These are phyloP conservation scores for Coracopsis vasa DNA, from an alignment of 2,113 vertebrate species.

Conservation along the genomic window DNA sequence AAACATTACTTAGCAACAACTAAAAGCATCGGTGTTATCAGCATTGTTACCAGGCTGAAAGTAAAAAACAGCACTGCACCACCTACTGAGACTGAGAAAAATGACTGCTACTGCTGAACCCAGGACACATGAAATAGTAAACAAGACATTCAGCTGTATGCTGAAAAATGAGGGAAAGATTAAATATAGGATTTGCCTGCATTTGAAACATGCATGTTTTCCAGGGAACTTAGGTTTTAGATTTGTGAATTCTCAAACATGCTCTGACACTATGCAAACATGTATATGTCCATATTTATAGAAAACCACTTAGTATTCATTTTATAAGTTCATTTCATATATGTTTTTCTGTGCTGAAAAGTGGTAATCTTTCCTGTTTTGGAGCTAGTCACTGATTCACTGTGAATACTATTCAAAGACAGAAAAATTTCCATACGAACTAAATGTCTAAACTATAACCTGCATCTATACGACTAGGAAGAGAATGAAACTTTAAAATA, in stretches of 20 bases:
- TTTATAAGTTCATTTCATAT: background rate
- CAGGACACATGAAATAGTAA: background rate
- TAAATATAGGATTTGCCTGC: background rate
- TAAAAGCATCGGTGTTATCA: no score
- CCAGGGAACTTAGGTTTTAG: background rate
- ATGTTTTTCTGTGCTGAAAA: background rate
- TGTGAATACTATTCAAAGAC: background rate
- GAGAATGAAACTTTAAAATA: background rate
- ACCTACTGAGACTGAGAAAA: no score
- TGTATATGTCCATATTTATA: background rate
- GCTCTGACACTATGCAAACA: background rate
- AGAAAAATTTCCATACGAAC: background rate
- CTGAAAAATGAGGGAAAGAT: background rate
- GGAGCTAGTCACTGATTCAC: background rate
- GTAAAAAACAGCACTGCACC: no score
- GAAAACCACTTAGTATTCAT: background rate
- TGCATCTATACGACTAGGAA: background rate
- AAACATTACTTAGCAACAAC: no score
- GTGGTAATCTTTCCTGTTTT: background rate
- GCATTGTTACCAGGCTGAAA: no score
- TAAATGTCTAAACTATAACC: background rate
- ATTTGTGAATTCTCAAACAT: background rate
- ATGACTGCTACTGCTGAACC: no score
- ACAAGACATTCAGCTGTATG: rapidly evolving
- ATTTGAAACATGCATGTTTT: background rate